Percentiles rank a stretch among this genome's conserved stretches.
phyloP scores from a whole-genome alignment of 2,888 invertebrate genomes.

The Clanis bilineata region DNA sequence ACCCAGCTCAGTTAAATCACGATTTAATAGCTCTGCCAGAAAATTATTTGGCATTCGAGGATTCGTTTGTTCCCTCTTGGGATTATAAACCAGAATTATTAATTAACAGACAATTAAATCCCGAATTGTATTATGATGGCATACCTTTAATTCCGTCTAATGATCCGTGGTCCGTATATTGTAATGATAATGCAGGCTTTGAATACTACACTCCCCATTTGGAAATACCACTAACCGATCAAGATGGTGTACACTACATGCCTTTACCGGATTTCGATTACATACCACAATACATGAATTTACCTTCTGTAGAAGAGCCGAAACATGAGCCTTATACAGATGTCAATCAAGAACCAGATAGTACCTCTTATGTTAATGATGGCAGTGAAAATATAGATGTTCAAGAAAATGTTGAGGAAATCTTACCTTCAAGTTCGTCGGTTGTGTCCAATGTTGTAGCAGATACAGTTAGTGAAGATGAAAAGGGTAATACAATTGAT shows the following conservation, averaged over 20 bases:
- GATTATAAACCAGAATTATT: slow-evolving; percentile 66
- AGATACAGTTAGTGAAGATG: slow-evolving; percentile 45
- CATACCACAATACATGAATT: slow-evolving; percentile 71
- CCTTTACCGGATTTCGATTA: slow-evolving; percentile 73
- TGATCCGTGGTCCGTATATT: slow-evolving; percentile 73
- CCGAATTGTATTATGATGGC: slow-evolving; percentile 65
- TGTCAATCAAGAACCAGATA: slow-evolving; percentile 32
- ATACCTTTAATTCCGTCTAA: slow-evolving; percentile 66
- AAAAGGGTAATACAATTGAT: slow-evolving; percentile 45
- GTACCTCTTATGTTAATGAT: slow-evolving; percentile 33
- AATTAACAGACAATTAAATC: slow-evolving; percentile 52
- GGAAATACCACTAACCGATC: slow-evolving; percentile 53
- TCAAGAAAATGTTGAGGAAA: slow-evolving; percentile 25
- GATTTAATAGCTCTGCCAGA: slow-evolving; percentile 71
- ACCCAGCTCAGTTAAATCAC: slow-evolving; percentile 55
- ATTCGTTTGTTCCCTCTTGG: slow-evolving; percentile 76
- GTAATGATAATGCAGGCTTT: slow-evolving; percentile 58
- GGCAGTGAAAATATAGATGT: slow-evolving; percentile 35
- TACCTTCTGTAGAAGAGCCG: slow-evolving; percentile 61
- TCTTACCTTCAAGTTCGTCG: slow-evolving; percentile 27
- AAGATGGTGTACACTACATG: slow-evolving; percentile 64
- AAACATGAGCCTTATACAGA: slow-evolving; percentile 45
- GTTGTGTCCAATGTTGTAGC: slow-evolving; percentile 38
- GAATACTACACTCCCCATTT: slow-evolving; percentile 67
- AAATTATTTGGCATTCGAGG: slow-evolving; percentile 78